These are phyloP conservation scores for Nomada ferruginata DNA, from an alignment of 2,888 invertebrate species.

Conservation along the genomic window DNA sequence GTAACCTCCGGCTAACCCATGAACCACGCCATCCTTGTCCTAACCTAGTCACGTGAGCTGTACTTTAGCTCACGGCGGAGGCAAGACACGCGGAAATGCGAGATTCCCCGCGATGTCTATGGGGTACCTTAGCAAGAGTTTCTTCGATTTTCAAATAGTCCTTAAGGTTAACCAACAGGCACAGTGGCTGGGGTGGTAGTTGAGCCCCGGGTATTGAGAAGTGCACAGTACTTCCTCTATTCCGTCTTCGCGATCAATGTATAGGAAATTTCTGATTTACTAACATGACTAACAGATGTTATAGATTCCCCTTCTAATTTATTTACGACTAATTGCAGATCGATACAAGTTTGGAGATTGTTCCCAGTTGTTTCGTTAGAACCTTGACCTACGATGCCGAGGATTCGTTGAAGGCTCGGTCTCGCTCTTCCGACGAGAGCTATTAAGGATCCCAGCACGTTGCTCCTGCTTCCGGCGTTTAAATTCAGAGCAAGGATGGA, in stretches of 20 bases:
- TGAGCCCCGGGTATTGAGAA: not conserved
- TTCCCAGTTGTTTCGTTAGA: conserved; percentile 26
- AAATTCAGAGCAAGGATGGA: conserved; percentile 48
- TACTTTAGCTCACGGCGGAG: conserved; percentile 33
- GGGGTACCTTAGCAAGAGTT: not conserved
- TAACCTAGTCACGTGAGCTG: conserved; percentile 54
- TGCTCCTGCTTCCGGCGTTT: conserved; percentile 68
- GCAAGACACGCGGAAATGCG: conserved; percentile 47
- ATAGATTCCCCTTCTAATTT: not conserved
- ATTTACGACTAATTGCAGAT: no score
- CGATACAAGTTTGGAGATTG: not conserved
- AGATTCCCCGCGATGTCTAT: conserved; percentile 12
- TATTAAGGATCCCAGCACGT: conserved; percentile 49
- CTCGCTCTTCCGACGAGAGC: conserved; percentile 4
- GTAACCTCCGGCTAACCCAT: conserved; percentile 57
- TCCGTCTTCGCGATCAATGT: not conserved
- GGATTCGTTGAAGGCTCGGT: conserved; percentile 18
- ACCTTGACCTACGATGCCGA: conserved; percentile 50
- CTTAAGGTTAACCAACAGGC: not conserved
- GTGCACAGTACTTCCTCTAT: not conserved
- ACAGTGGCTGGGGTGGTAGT: not conserved
- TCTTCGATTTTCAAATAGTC: conserved; percentile 9
- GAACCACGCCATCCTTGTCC: conserved; percentile 65
- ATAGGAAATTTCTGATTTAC: conserved; percentile 7
- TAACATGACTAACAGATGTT: not conserved